Conservation (phyloP, 2,888 invertebrate species). For the Phengaris alcon region DNA sequence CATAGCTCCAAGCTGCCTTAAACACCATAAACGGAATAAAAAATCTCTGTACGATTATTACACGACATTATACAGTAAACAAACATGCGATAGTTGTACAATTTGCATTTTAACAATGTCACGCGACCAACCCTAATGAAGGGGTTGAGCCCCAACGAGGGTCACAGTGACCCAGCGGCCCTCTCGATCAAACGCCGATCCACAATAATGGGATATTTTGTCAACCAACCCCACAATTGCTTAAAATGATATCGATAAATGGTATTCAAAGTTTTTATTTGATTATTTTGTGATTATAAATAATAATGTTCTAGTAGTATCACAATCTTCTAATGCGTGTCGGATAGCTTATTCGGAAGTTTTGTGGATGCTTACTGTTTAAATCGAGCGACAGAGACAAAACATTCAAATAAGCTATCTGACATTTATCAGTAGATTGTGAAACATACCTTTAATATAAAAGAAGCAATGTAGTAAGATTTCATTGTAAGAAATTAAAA, state of each 20-base stretch:
- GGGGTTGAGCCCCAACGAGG: conserved; percentile 53
- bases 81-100: conserved; percentile 27
- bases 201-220: conserved; percentile 47
- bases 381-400: no score
- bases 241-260: conserved; percentile 32
- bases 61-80: conserved; percentile 2
- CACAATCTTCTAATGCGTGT: no score
- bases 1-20: no score
- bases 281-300: background rate
- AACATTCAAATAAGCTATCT: no score
- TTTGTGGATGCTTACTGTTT: no score
- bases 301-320: no score
- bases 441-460: no score
- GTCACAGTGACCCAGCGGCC: conserved; percentile 53
- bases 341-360: no score
- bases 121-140: conserved; percentile 61
- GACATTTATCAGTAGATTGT: no score
- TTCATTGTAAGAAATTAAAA: no score
- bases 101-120: conserved; percentile 46
- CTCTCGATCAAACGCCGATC: conserved; percentile 61
- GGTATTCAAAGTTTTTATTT: conserved; percentile 28
- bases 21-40: background rate
- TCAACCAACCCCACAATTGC: conserved; percentile 34
- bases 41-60: background rate
- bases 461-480: no score